Conservation (phyloP, 2,888 invertebrate species). For the Sphaerophoria rueppellii region DNA sequence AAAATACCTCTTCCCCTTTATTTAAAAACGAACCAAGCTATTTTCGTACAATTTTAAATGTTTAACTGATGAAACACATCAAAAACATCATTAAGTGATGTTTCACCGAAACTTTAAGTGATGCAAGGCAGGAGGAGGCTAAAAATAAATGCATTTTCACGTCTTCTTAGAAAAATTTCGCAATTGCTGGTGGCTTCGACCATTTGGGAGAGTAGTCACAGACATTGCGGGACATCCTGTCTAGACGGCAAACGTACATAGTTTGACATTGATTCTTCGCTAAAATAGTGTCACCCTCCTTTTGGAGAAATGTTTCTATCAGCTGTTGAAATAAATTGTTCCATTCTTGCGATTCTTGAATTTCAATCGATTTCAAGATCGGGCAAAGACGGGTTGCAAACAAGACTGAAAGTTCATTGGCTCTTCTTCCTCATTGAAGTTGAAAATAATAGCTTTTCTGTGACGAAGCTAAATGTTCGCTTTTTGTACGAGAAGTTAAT, state of each 20-base stretch:
- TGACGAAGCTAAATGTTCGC: neutral
- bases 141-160: slow-evolving; percentile 63
- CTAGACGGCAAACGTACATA: slow-evolving; percentile 59
- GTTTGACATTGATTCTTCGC: slow-evolving; percentile 59
- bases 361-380: slow-evolving; percentile 23
- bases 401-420: slow-evolving; percentile 57
- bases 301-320: slow-evolving; percentile 36
- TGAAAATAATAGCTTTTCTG: slow-evolving; percentile 45
- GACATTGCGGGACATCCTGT: slow-evolving; percentile 71
- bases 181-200: slow-evolving; percentile 41
- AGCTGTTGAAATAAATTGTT: slow-evolving; percentile 62
- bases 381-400: slow-evolving; percentile 10
- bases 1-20: slow-evolving; percentile 9
- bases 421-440: slow-evolving; percentile 3
- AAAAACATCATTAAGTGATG: slow-evolving; percentile 55
- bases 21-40: slow-evolving; percentile 28
- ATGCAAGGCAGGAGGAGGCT: slow-evolving; percentile 11
- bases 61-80: slow-evolving; percentile 24
- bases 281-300: slow-evolving; percentile 60
- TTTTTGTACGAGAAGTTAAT: slow-evolving; percentile 9
- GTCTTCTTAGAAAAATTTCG: slow-evolving; percentile 45
- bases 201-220: slow-evolving; percentile 42
- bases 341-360: slow-evolving; percentile 4
- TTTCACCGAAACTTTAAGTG: slow-evolving; percentile 33
- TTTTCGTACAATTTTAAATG: slow-evolving; percentile 17